These are phyloP conservation scores for Rhyzopertha dominica DNA, from an alignment of 1,140 invertebrate genomes.

Conservation along the genomic window DNA sequence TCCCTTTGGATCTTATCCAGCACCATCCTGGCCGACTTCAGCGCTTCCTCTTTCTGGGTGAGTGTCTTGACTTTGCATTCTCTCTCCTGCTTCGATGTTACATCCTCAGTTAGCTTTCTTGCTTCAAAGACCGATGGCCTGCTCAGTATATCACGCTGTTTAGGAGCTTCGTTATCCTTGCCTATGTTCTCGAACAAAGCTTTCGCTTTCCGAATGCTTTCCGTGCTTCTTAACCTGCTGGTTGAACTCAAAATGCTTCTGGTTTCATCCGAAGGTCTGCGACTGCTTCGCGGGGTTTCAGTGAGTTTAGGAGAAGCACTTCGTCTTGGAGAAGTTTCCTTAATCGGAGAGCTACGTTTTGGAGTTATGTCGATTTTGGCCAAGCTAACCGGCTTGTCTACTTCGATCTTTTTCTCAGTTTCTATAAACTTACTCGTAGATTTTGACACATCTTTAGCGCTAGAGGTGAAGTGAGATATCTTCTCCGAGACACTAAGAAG, in stretches of 20 bases:
- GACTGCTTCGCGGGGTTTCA: constrained; percentile 26
- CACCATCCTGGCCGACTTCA: constrained; percentile 22
- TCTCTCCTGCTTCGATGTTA: constrained; percentile 4
- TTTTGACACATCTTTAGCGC: too few relatives aligned
- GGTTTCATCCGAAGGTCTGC: constrained; percentile 25
- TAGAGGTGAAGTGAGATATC: constrained; percentile 40
- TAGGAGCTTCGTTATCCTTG: constrained; percentile 38
- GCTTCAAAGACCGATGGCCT: constrained; percentile 47
- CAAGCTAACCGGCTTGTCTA: constrained; percentile 22
- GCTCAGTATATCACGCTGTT: constrained; percentile 48
- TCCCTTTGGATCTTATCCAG: constrained; percentile 12
- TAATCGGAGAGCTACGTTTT: constrained; percentile 20
- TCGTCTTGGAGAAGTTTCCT: constrained; percentile 21
- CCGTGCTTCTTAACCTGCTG: constrained; percentile 49
- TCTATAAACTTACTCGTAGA: constrained; percentile 56
- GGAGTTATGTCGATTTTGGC: constrained; percentile 23
- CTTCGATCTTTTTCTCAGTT: constrained; percentile 52
- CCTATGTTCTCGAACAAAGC: constrained; percentile 57
- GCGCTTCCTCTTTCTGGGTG: constrained; percentile 8
- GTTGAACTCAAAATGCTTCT: constrained; percentile 32
- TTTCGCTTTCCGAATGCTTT: constrained; percentile 60
- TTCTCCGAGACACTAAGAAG: constrained; percentile 56
- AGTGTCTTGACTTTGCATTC: neutral
- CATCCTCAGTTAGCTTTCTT: constrained; percentile 15
- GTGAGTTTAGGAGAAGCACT: constrained; percentile 4